phyloP scores from a whole-genome alignment of 2,888 invertebrate species.

The Diarsia mendica region DNA sequence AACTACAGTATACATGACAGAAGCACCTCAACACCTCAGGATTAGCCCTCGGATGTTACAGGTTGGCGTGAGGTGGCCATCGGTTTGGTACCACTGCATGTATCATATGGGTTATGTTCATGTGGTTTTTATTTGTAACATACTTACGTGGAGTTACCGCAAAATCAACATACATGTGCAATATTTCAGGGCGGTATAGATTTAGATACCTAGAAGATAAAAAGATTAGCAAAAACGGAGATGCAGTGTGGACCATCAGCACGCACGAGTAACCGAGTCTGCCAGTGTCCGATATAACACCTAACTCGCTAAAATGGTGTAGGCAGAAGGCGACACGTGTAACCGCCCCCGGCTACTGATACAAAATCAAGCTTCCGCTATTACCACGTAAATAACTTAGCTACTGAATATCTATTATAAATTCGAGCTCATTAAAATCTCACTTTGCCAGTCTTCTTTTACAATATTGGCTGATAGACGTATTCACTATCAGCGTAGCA shows the following conservation, averaged over 20 bases:
- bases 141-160: background rate
- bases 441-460: background rate
- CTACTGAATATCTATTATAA: background rate
- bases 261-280: background rate
- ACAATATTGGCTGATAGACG: background rate
- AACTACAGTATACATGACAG: no score
- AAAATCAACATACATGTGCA: background rate
- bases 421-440: background rate
- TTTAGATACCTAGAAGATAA: conserved; percentile 15
- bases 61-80: no score
- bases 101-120: background rate
- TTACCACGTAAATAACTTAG: background rate
- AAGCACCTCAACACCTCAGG: no score
- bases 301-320: background rate
- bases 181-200: background rate
- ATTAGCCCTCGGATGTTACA: no score
- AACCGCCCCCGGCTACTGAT: background rate
- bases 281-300: background rate
- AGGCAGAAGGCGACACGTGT: background rate
- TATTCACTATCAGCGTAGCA: background rate
- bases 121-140: background rate
- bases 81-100: no score
- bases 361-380: background rate
- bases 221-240: background rate
- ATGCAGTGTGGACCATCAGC: background rate